A percentile compares a stretch with the other conserved stretches of the same genome.
phyloP scores from a whole-genome alignment of 2,888 invertebrate genomes.

The Drosophila emarginata region DNA sequence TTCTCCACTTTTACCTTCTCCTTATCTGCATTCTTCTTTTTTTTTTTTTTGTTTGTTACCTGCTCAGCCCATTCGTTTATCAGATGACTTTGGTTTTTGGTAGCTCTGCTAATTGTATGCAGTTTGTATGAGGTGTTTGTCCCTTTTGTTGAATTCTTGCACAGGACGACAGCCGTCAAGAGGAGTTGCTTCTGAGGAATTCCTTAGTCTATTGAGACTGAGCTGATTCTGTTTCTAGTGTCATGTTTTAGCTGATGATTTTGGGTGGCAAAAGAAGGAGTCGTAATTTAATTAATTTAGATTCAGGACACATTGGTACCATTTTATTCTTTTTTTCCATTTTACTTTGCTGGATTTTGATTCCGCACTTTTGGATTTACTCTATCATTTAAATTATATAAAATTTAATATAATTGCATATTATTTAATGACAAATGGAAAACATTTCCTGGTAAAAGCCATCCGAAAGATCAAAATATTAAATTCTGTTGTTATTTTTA shows the following conservation, averaged over 20 bases:
- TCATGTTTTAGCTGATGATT: not conserved
- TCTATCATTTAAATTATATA: too few relatives aligned
- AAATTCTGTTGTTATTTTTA: too few relatives aligned
- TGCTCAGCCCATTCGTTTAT: not conserved
- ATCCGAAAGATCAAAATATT: too few relatives aligned
- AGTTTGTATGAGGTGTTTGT: slow-evolving; percentile 67
- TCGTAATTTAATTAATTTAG: not conserved
- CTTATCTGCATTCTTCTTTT: not conserved
- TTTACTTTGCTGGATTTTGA: too few relatives aligned
- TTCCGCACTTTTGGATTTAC: too few relatives aligned
- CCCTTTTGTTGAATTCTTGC: slow-evolving; percentile 21
- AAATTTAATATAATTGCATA: too few relatives aligned
- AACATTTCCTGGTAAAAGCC: too few relatives aligned
- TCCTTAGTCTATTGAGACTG: not conserved
- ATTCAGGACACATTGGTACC: not conserved
- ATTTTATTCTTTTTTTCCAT: not conserved
- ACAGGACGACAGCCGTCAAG: not conserved
- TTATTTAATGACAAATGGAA: too few relatives aligned
- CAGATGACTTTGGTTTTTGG: not conserved
- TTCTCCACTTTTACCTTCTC: not conserved
- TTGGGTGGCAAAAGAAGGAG: not conserved
- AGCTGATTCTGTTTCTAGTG: not conserved
- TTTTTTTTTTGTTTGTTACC: not conserved
- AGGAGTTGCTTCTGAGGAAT: not conserved
- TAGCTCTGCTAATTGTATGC: slow-evolving; percentile 69